phyloP scores from a whole-genome alignment of 1,140 invertebrate genomes.

The Drosophila sucinea region DNA sequence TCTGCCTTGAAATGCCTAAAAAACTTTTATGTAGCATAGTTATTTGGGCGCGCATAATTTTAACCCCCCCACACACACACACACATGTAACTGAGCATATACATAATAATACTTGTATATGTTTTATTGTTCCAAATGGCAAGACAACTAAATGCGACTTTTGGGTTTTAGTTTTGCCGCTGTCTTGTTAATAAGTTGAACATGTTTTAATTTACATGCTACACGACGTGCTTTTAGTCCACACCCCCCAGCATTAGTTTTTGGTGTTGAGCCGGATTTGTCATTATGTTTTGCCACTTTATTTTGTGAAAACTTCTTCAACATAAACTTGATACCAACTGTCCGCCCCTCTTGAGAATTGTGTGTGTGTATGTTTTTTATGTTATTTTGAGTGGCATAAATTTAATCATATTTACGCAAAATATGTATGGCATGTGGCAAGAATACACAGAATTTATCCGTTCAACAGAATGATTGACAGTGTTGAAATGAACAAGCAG shows the following conservation, averaged over 20 bases:
- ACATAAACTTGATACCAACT: slow-evolving; percentile 15
- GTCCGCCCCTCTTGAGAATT: slow-evolving; percentile 32
- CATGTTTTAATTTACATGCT: slow-evolving; percentile 77
- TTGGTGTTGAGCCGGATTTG: slow-evolving; percentile 26
- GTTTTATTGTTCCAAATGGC: slow-evolving; percentile 11
- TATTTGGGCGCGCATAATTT: slow-evolving; percentile 11
- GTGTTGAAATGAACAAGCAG: slow-evolving; percentile 3
- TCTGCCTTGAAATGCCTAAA: slow-evolving; percentile 58
- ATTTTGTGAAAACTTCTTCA: slow-evolving; percentile 18
- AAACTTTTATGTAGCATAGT: slow-evolving; percentile 69
- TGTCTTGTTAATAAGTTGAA: slow-evolving; percentile 74
- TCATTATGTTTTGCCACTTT: slow-evolving; percentile 32
- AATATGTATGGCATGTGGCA: slow-evolving; percentile 36
- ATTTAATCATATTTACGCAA: slow-evolving; percentile 61
- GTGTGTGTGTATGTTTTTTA: slow-evolving; percentile 14
- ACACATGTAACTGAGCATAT: slow-evolving; percentile 20
- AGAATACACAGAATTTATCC: slow-evolving; percentile 3
- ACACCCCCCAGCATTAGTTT: neutral
- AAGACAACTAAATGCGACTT: slow-evolving; percentile 71
- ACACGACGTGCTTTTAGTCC: slow-evolving; percentile 21
- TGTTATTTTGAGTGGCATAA: slow-evolving; percentile 64
- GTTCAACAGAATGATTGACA: neutral
- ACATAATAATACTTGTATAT: slow-evolving; percentile 39
- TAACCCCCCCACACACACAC: neutral
- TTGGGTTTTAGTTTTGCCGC: slow-evolving; percentile 31